Percentiles rank a stretch among this genome's conserved stretches.
These are phyloP conservation scores for Bombus cullumanus DNA, from an alignment of 1,140 invertebrate species.

Conservation along the genomic window DNA sequence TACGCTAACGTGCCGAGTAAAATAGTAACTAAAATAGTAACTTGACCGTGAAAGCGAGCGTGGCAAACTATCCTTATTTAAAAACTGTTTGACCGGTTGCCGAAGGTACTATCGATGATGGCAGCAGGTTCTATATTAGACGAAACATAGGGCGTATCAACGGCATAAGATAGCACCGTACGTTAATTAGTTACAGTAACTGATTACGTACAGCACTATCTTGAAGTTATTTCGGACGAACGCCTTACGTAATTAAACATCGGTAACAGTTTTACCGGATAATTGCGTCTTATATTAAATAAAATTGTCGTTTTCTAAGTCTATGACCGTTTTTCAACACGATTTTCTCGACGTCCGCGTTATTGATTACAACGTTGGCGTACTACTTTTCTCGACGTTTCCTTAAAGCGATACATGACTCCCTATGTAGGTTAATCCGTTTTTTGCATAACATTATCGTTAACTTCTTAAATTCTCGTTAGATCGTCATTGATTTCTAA, in stretches of 20 bases:
- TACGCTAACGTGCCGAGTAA: too few species aligned
- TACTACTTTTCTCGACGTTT: slow-evolving; percentile 50
- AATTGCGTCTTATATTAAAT: not conserved
- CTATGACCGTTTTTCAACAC: not conserved
- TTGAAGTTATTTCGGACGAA: not conserved
- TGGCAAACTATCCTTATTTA: too few species aligned
- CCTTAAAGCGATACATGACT: not conserved
- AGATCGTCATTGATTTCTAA: slow-evolving; percentile 16
- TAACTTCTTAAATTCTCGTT: not conserved
- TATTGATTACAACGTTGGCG: slow-evolving; percentile 21
- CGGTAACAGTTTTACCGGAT: too few species aligned
- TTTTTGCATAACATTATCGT: slow-evolving; percentile 43
- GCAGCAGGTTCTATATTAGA: too few species aligned
- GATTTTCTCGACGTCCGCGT: not conserved
- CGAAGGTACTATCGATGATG: too few species aligned
- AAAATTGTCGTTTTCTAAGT: not conserved
- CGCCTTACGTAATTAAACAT: not conserved
- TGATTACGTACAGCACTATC: not conserved
- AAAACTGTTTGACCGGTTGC: too few species aligned
- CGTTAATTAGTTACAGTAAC: not conserved
- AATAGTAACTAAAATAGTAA: too few species aligned
- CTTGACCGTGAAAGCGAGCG: too few species aligned
- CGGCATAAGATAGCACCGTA: not conserved
- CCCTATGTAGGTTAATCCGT: slow-evolving; percentile 51
- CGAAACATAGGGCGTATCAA: too few species aligned